phyloP scores from a whole-genome alignment of 2,888 invertebrate genomes.

The Hemistola chrysoprasaria region DNA sequence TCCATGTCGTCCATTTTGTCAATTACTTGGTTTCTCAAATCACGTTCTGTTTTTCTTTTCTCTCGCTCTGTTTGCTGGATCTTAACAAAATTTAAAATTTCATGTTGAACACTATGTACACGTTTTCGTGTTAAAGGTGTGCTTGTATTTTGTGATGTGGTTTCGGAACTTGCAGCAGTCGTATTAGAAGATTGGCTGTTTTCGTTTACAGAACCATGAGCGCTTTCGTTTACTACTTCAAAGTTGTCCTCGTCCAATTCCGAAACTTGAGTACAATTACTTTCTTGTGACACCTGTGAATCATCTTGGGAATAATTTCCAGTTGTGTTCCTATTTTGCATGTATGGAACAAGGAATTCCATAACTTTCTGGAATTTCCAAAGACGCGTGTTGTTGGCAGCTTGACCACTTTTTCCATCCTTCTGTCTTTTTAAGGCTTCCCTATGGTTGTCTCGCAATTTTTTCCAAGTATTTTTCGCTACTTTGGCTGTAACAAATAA shows the following conservation, averaged over 20 bases:
- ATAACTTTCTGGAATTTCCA: slow-evolving; percentile 16
- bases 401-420: slow-evolving; percentile 16
- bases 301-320: slow-evolving; percentile 11
- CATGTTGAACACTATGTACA: too few relatives aligned
- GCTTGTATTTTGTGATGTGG: slow-evolving; percentile 19
- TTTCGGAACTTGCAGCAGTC: slow-evolving; percentile 16
- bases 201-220: slow-evolving; percentile 6
- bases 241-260: slow-evolving; percentile 12
- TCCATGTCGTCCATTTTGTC: slow-evolving; percentile 18
- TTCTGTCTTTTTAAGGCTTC: slow-evolving; percentile 23
- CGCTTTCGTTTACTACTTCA: slow-evolving; percentile 13
- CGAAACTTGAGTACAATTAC: too few relatives aligned
- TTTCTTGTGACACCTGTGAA: slow-evolving; percentile 9
- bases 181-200: slow-evolving; percentile 14
- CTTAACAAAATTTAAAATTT: slow-evolving; percentile 16
- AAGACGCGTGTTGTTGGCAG: slow-evolving; percentile 16
- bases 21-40: slow-evolving; percentile 17
- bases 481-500: slow-evolving; percentile 16
- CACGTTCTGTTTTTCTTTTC: slow-evolving; percentile 20
- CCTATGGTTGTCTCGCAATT: slow-evolving; percentile 22
- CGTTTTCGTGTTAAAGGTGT: too few relatives aligned
- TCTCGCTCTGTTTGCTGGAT: slow-evolving; percentile 13
- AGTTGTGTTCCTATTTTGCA: slow-evolving; percentile 16
- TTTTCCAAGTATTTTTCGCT: slow-evolving; percentile 20
- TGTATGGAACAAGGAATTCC: slow-evolving; percentile 8